These are phyloP conservation scores for Crotophaga sulcirostris DNA, from an alignment of 2,113 vertebrate genomes.

Conservation along the genomic window DNA sequence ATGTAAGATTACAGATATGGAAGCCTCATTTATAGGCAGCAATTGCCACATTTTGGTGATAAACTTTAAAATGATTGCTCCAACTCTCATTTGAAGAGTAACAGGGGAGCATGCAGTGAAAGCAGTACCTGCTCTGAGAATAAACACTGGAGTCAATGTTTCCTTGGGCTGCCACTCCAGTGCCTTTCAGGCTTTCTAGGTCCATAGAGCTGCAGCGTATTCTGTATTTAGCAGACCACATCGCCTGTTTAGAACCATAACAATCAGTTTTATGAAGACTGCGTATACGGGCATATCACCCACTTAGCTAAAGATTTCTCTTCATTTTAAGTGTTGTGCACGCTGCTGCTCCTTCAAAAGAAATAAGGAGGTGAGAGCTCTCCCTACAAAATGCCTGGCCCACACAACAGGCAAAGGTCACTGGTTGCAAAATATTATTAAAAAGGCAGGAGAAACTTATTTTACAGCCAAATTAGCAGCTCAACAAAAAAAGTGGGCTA, in stretches of 20 bases:
- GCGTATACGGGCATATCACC: background rate
- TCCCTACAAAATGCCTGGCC: background rate
- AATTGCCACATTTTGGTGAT: background rate
- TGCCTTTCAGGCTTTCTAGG: background rate
- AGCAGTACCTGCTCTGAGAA: background rate
- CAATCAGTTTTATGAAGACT: background rate
- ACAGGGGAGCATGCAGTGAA: background rate
- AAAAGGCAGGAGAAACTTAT: background rate
- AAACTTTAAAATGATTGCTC: background rate
- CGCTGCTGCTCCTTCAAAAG: background rate
- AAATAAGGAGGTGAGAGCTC: background rate
- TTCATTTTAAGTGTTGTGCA: background rate
- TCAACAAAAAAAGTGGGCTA: background rate
- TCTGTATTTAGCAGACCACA: background rate
- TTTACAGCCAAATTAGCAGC: conserved; percentile 22
- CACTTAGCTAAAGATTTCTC: background rate
- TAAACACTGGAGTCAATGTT: background rate
- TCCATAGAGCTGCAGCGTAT: background rate
- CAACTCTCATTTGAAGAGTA: background rate
- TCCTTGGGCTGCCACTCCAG: background rate
- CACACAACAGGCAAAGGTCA: background rate
- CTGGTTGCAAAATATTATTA: background rate
- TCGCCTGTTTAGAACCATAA: background rate
- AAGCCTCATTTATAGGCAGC: background rate
- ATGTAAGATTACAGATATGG: rapidly evolving